Evolutionary conservation across 37 sponge, comb jelly and placozoan species (phyloP), one percentile per base, ranked within the genome.

Genomic region (Agelas oroides): DNA sequence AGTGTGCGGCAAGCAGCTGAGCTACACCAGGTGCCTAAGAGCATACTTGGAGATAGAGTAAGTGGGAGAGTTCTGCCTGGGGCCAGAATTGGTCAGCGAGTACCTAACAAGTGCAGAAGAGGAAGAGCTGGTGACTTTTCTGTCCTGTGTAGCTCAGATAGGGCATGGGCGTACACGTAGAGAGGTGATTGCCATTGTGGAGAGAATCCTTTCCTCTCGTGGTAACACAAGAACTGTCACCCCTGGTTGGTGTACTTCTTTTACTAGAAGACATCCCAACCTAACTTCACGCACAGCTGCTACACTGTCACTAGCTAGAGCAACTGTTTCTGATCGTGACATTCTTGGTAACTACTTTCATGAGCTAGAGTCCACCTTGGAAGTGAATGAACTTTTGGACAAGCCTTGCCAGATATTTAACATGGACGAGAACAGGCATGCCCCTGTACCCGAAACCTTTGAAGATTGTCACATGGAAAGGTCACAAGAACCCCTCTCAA

Each of bases 361-460:
- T 30, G 56, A 32, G 30, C 34, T 82, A 16, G 73, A 82, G 73
- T 23, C 19, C 21, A 58, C 53, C 17, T 59, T 84, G 64, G 62
- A 59, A 21, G 76, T 14, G 11, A 61, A 61, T 11, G 12, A 63
- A 36, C 27, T 31, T 69, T 69, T 63, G 11, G 70, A 23, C 75
- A 21, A 75, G 24, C 76, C 76, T 18, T 46, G 31, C 5, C 5
- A 13, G 18, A 39, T 71, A 15, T 84, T 75, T 6, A 84, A 84
- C 32, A 52, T 66, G 31, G 82, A 80, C 25, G 69, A 80, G 71
- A n/a, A 69, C 70, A 39, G 82, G 82, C 3, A 39, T 80, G 71
- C 71, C 82, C 2, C 56, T 80, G 25, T 11, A 80, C 8, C 82
- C 63, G 2, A 46, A 40, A 53, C 52, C 82, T 2, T 30, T 37